Evolutionary conservation across 2,113 vertebrate genomes (phyloP).

Genomic region (Pholis gunnellus): DNA sequence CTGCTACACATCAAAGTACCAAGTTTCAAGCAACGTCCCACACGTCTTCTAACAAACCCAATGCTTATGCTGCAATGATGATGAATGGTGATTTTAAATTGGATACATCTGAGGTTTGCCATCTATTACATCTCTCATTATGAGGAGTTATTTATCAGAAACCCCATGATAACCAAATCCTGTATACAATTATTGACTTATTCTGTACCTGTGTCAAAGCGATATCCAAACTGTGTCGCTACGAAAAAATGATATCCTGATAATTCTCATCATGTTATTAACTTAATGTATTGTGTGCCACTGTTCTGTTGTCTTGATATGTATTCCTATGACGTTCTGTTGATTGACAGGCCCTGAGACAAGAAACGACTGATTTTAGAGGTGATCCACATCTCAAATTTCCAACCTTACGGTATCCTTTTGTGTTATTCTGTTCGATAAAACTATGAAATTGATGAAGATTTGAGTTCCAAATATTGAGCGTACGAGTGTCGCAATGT

Average conservation of each 20-base stretch:
- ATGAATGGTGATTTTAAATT: not conserved
- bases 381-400: not conserved
- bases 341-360: not conserved
- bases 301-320: not conserved
- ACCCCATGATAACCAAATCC: not conserved
- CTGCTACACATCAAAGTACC: not conserved
- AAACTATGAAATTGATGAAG: not conserved
- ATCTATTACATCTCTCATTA: not conserved
- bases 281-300: not conserved
- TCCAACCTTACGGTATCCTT: not conserved
- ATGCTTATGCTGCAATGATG: not conserved
- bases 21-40: not conserved
- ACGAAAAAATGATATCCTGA: not conserved
- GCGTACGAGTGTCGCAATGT: not conserved
- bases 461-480: not conserved
- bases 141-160: not conserved
- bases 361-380: not conserved
- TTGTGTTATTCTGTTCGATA: not conserved
- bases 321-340: not conserved
- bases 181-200: not conserved
- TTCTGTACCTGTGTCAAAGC: not conserved
- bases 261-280: not conserved
- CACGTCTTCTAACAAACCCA: too few relatives aligned
- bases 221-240: not conserved
- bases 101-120: not conserved